Conservation (phyloP, 2,888 invertebrate genomes). For the Diaprepes abbreviatus region DNA sequence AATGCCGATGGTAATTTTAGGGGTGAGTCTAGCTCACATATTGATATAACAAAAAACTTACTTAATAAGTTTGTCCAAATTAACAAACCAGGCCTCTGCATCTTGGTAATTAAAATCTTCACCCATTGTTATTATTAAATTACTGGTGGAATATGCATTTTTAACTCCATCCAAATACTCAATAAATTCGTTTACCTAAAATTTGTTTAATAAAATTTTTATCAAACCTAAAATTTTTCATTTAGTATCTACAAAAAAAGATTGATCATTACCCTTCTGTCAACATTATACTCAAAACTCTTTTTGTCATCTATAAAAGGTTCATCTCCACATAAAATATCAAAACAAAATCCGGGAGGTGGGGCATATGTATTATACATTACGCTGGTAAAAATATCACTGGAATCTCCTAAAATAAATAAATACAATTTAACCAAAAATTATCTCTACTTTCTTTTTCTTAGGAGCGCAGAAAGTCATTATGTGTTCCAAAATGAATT, state of each 20-base stretch:
- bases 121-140: conserved; percentile 93
- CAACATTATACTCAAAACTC: conserved; percentile 88
- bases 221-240: background rate
- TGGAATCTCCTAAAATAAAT: conserved; percentile 71
- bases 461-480: no score
- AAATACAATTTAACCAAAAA: no score
- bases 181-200: conserved; percentile 74
- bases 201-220: conserved; percentile 2
- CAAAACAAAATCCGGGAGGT: conserved; percentile 94
- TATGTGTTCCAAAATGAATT: no score
- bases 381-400: conserved; percentile 73
- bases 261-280: conserved; percentile 71
- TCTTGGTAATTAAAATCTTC: conserved; percentile 91
- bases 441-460: no score
- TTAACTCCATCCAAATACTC: conserved; percentile 71
- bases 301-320: conserved; percentile 88
- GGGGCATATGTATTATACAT: conserved; percentile 87
- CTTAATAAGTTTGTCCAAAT: conserved; percentile 90
- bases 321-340: conserved; percentile 85
- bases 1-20: no score
- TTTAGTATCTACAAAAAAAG: background rate
- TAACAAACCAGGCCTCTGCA: conserved; percentile 83
- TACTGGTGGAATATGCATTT: conserved; percentile 74
- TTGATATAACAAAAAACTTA: conserved; percentile 64
- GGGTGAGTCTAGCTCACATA: no score